Percentiles rank a stretch among this genome's conserved stretches.
phyloP scores from a whole-genome alignment of 2,113 vertebrate genomes.

The Stomatorhinus ivindoensis region DNA sequence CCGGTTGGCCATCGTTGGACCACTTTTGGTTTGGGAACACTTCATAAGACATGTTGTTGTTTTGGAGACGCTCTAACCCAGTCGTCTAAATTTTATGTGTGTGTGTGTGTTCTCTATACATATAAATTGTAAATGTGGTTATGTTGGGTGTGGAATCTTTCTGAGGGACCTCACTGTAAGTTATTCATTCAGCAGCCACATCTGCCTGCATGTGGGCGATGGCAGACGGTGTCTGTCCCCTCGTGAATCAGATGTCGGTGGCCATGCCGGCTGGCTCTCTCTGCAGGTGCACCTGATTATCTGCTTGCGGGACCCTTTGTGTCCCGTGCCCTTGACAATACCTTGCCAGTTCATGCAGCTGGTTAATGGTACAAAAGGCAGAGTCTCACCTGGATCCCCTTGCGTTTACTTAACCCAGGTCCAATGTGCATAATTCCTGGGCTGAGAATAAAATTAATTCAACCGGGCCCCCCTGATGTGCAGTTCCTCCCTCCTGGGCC shows the following conservation, averaged over 20 bases:
- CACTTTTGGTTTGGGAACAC: not conserved
- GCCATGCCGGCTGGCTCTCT: not conserved
- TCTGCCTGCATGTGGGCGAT: not conserved
- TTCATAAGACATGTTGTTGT: not conserved
- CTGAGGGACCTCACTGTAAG: not conserved
- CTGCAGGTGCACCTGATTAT: not conserved
- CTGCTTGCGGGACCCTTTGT: not conserved
- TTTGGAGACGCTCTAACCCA: not conserved
- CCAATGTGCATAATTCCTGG: not conserved
- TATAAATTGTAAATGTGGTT: not conserved
- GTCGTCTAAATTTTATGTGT: not conserved
- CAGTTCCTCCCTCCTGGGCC: not conserved
- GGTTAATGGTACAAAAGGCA: not conserved
- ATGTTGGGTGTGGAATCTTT: not conserved
- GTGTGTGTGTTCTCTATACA: not conserved
- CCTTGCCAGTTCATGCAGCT: not conserved
- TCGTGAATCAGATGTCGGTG: not conserved
- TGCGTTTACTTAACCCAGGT: not conserved
- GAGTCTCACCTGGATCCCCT: not conserved
- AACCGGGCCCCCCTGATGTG: not conserved
- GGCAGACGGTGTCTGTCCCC: not conserved
- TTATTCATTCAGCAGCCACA: not conserved
- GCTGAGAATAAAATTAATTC: not conserved
- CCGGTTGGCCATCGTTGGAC: not conserved
- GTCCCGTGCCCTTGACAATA: not conserved